Conservation (phyloP, 2,113 vertebrate species). For the Athene noctua region DNA sequence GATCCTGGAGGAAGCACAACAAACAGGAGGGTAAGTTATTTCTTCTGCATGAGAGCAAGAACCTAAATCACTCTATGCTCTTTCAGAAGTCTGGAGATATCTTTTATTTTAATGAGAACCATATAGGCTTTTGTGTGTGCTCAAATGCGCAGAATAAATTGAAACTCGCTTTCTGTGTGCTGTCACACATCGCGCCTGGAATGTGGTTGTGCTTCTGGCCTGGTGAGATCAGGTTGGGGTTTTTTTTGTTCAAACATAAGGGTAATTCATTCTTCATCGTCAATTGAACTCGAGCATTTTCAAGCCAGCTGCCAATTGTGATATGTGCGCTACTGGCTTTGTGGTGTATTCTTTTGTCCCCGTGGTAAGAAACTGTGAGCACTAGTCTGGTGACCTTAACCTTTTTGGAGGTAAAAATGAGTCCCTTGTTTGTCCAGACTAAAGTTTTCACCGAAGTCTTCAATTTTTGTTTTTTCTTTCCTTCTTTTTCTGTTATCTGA, state of each 20-base stretch:
- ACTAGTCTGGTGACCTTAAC: slow-evolving; percentile 33
- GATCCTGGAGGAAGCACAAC: neutral
- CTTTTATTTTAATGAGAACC: slow-evolving; percentile 50
- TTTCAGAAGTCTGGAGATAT: slow-evolving; percentile 35
- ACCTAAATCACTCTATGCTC: neutral
- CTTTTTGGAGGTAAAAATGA: slow-evolving; percentile 49
- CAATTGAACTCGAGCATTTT: slow-evolving; percentile 43
- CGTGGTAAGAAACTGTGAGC: neutral
- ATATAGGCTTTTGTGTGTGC: slow-evolving; percentile 58
- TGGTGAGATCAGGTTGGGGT: slow-evolving; percentile 41
- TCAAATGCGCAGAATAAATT: slow-evolving; percentile 59
- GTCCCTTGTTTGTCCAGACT: slow-evolving; percentile 12
- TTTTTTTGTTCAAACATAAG: slow-evolving; percentile 45
- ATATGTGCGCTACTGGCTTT: neutral
- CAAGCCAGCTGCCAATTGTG: slow-evolving; percentile 58
- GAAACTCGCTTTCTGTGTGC: slow-evolving; percentile 40
- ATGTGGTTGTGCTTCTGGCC: slow-evolving; percentile 54
- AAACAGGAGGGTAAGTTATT: neutral
- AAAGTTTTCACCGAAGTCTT: slow-evolving; percentile 19
- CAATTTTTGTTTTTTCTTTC: neutral
- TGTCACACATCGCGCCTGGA: slow-evolving; percentile 37
- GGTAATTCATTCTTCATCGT: slow-evolving; percentile 64
- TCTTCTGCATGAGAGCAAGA: neutral
- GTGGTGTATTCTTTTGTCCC: slow-evolving; percentile 51
- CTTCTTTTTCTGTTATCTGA: neutral